phyloP scores from a whole-genome alignment of 1,140 invertebrate genomes.

The Calliphora vicina region DNA sequence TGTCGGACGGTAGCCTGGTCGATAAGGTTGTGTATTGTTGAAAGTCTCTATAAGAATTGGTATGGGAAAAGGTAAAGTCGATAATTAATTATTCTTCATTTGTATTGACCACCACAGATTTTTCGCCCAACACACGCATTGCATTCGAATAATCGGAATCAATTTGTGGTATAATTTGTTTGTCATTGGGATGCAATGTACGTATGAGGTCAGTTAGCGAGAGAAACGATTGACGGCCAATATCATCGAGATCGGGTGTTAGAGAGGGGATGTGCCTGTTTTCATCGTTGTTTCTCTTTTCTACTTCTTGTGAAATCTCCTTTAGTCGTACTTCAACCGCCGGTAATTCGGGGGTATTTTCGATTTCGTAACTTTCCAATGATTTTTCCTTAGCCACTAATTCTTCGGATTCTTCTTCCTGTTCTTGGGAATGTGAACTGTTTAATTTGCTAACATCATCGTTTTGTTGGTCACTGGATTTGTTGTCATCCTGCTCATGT shows the following conservation, averaged over 20 bases:
- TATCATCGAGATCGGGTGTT: conserved; percentile 48
- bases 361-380: conserved; percentile 41
- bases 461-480: conserved; percentile 42
- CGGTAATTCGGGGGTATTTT: conserved; percentile 49
- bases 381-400: conserved; percentile 43
- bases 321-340: conserved; percentile 60
- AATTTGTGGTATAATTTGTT: conserved; percentile 62
- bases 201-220: conserved; percentile 61
- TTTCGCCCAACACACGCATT: conserved; percentile 62
- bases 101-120: conserved; percentile 43
- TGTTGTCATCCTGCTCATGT: conserved; percentile 41
- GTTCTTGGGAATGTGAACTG: conserved; percentile 17
- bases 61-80: neutral
- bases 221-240: conserved; percentile 57
- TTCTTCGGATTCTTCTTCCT: conserved; percentile 40
- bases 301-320: conserved; percentile 61
- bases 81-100: conserved; percentile 18
- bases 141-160: conserved; percentile 63
- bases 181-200: conserved; percentile 60
- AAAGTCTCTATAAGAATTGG: neutral
- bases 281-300: conserved; percentile 49
- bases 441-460: neutral
- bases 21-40: neutral
- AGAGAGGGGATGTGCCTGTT: conserved; percentile 47
- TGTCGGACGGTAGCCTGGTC: neutral